Evolutionary conservation across 2,113 vertebrate species (phyloP), one percentile per base, ranked within the genome.

Genomic region (Gallinago media): DNA sequence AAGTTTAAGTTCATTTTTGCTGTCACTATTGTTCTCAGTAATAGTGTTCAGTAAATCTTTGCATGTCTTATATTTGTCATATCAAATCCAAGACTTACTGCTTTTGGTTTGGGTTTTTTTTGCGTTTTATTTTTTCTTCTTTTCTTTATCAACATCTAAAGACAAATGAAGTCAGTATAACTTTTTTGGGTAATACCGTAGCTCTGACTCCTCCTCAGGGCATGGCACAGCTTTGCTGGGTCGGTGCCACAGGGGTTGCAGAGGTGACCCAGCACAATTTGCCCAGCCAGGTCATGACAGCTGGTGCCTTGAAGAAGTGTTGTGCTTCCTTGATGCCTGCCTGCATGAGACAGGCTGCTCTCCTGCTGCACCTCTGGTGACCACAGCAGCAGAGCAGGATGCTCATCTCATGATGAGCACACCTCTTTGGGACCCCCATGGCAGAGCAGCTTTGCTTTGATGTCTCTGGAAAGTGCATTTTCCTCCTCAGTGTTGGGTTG

Each of bases 381-480:
- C 65, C 22, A 12, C 50, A 61, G 25, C 31, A 38, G n/a, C 44
- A 54, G 58, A 76, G 29, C 15, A 31, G 0, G 1, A 36, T 0
- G 16, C 25, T 50, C 49, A 26, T 25, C 49, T 50, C 23, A 50
- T 14, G 49, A 50, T 26, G 49, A 44, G 40, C 36, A 40, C 18
- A 7, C 18, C n/a, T 59, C 12, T 20, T 5, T 0, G 0, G 58
- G 40, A 52, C 46, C 52, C 31, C 88, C 12, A 1, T 5, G 23
- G 42, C 49, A 31, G 27, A 56, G 32, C 23, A 55, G 23, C 36
- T 89, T 56, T 89, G 49, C 32, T 83, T 26, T 72, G 32, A 13
- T 34, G 17, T 58, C 22, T 61, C 74, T 34, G 58, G 23, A n/a
- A 56, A n/a, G 23, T 1, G 5, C 1, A 2, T 42, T 86, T 83